phyloP scores from a whole-genome alignment of 2,113 vertebrate genomes.

The Hydrochoerus hydrochaeris region DNA sequence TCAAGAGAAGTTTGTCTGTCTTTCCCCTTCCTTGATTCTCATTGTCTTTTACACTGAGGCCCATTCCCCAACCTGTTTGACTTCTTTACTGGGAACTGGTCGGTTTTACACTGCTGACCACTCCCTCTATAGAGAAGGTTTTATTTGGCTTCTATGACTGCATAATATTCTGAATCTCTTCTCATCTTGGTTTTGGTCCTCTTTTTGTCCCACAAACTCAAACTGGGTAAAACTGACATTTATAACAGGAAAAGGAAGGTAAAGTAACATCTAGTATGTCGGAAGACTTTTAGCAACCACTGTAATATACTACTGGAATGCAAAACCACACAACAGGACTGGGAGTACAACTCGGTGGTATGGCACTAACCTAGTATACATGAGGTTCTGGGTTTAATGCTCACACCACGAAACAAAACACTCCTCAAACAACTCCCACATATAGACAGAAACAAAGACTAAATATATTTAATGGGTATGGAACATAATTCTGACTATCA shows the following conservation, averaged over 20 bases:
- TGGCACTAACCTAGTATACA: not conserved
- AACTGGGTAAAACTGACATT: not conserved
- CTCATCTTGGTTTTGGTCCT: not conserved
- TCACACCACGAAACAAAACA: not conserved
- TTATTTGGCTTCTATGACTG: slow-evolving; percentile 17
- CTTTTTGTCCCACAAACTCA: not conserved
- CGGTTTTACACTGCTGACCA: not conserved
- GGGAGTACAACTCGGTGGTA: not conserved
- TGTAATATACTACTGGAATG: slow-evolving; percentile 4
- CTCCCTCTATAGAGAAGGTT: not conserved
- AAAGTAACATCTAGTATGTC: not conserved
- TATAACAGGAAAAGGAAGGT: not conserved
- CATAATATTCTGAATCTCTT: not conserved
- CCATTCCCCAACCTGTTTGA: not conserved
- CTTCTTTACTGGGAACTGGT: not conserved
- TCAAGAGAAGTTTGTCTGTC: not conserved
- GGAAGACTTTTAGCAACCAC: slow-evolving; percentile 17
- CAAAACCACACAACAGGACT: not conserved
- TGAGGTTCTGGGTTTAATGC: not conserved
- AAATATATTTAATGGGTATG: not conserved
- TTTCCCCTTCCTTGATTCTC: not conserved
- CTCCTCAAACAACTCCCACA: not conserved
- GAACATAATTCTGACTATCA: slow-evolving; percentile 43
- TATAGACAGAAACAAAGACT: not conserved
- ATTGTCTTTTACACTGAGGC: not conserved